These are phyloP conservation scores for Zaprionus davidi DNA, from an alignment of 1,140 invertebrate species.

Conservation along the genomic window DNA sequence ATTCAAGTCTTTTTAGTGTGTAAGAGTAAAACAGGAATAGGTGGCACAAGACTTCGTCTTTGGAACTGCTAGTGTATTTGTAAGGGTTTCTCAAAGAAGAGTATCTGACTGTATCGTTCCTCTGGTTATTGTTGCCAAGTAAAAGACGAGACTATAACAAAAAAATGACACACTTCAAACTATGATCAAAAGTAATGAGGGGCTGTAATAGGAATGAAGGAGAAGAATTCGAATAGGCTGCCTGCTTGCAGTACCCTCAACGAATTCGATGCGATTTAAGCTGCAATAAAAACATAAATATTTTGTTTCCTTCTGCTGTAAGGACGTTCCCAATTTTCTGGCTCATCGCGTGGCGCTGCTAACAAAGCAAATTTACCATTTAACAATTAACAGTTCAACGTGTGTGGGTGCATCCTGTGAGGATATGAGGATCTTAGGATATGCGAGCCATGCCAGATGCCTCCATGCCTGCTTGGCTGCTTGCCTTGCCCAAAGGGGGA, in stretches of 20 bases:
- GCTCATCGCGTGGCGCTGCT: slow-evolving; percentile 2
- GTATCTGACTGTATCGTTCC: too few relatives aligned
- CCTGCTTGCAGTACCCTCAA: not conserved
- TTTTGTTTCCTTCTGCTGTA: not conserved
- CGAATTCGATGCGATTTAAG: slow-evolving; percentile 4
- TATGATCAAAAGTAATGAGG: not conserved
- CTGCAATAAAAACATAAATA: slow-evolving; percentile 12
- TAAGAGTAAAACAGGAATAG: too few relatives aligned
- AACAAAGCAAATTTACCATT: slow-evolving; percentile 23
- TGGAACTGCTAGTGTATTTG: too few relatives aligned
- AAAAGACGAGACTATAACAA: not conserved
- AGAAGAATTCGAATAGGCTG: not conserved
- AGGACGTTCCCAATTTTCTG: not conserved
- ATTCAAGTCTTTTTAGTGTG: too few relatives aligned
- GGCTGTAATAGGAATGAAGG: not conserved
- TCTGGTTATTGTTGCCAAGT: too few relatives aligned
- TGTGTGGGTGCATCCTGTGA: slow-evolving; percentile 71
- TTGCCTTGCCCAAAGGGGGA: slow-evolving; percentile 32
- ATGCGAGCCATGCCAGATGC: slow-evolving; percentile 56
- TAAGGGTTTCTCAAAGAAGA: too few relatives aligned
- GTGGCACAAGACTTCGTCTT: too few relatives aligned
- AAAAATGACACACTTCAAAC: not conserved
- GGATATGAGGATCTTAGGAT: slow-evolving; percentile 28
- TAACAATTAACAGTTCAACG: slow-evolving; percentile 37
- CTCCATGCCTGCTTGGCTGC: slow-evolving; percentile 4